These are phyloP conservation scores for Peucedramus taeniatus DNA, from an alignment of 2,113 vertebrate genomes.

Conservation along the genomic window DNA sequence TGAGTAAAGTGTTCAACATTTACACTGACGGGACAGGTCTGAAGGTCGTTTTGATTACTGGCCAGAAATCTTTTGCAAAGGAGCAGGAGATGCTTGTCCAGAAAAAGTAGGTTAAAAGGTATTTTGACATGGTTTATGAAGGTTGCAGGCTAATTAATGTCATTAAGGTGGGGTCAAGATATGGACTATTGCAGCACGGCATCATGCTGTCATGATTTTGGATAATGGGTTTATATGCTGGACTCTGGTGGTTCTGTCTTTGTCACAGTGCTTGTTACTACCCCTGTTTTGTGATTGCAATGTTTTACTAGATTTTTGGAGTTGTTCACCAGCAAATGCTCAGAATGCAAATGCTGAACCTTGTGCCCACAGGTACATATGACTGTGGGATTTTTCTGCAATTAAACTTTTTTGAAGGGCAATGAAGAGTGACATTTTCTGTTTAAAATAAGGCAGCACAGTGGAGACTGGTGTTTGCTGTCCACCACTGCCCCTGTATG, in stretches of 20 bases:
- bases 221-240: not conserved
- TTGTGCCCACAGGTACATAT: not conserved
- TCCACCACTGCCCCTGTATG: not conserved
- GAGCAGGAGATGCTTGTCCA: constrained; percentile 85
- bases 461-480: not conserved
- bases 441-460: not conserved
- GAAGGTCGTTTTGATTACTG: constrained; percentile 82
- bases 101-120: constrained; percentile 75
- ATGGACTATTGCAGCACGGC: not conserved
- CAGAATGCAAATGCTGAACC: not conserved
- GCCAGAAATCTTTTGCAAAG: constrained; percentile 84
- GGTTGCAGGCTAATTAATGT: not conserved
- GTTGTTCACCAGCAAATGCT: not conserved
- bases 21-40: constrained; percentile 83
- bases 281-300: not conserved
- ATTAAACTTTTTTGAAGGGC: not conserved
- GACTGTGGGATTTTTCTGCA: not conserved
- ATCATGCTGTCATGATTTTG: not conserved
- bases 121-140: not conserved
- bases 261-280: not conserved
- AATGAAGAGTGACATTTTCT: not conserved
- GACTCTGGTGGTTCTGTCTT: not conserved
- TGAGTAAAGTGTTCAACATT: constrained; percentile 85
- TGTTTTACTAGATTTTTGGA: not conserved
- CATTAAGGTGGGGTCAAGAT: not conserved